Percentiles rank a stretch among this genome's conserved stretches.
phyloP scores from a whole-genome alignment of 1,140 invertebrate genomes.

The Pseudomyrmex flavicornis region DNA sequence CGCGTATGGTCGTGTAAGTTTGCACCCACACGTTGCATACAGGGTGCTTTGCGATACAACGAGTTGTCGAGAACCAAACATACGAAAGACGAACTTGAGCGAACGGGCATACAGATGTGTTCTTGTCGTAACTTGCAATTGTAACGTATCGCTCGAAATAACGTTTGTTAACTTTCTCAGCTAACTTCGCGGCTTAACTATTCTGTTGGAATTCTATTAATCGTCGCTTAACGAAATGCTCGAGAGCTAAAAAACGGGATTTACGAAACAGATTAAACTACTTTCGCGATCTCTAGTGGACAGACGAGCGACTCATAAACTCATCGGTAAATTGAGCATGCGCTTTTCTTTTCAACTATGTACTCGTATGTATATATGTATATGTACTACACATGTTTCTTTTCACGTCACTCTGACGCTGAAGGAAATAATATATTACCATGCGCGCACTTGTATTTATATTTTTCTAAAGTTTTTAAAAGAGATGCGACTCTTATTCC shows the following conservation, averaged over 20 bases:
- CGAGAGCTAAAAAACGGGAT: conserved; percentile 6
- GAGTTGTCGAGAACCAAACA: conserved; percentile 44
- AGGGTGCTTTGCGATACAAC: neutral
- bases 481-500: neutral
- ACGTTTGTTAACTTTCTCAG: conserved; percentile 39
- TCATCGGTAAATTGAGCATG: neutral
- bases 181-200: conserved; percentile 18
- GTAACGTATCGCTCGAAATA: conserved; percentile 34
- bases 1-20: conserved; percentile 45
- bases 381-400: no score
- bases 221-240: conserved; percentile 20
- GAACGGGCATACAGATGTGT: conserved; percentile 21
- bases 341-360: neutral
- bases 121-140: conserved; percentile 37
- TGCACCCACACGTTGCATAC: neutral
- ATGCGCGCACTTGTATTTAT: neutral
- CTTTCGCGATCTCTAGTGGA: neutral
- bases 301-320: neutral
- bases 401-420: neutral
- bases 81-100: conserved; percentile 45
- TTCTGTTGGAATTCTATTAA: conserved; percentile 12
- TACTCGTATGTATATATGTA: no score
- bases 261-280: conserved; percentile 19
- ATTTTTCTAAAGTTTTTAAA: neutral
- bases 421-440: neutral